Percentiles rank a stretch among this genome's conserved stretches.
phyloP scores from a whole-genome alignment of 2,888 invertebrate genomes.

The Lobophora halterata region DNA sequence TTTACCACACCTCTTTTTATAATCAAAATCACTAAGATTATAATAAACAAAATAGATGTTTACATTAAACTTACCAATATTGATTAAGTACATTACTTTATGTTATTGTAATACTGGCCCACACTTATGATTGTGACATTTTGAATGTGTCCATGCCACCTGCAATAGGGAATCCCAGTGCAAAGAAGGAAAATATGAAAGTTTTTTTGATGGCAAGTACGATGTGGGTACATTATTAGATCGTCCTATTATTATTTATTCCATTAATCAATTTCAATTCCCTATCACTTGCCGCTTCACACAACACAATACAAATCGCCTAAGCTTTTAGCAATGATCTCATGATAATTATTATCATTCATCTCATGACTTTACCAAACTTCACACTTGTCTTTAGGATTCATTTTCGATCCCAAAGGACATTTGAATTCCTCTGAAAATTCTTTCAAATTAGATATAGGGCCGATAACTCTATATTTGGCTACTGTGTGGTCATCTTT shows the following conservation, averaged over 20 bases:
- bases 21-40: background rate
- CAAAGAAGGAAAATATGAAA: no score
- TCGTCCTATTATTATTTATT: no score
- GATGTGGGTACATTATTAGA: no score
- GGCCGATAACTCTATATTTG: conserved; percentile 91
- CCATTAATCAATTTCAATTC: conserved; percentile 17
- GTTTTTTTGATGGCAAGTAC: no score
- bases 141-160: no score
- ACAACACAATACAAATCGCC: no score
- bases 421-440: conserved; percentile 91
- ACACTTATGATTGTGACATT: no score
- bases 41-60: no score
- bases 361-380: conserved; percentile 84
- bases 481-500: conserved; percentile 96
- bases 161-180: no score
- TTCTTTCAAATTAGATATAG: conserved; percentile 91
- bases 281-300: conserved; percentile 7
- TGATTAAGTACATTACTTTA: background rate
- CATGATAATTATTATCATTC: conserved; percentile 3
- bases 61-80: no score
- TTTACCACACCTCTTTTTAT: background rate
- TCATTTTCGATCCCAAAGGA: conserved; percentile 88
- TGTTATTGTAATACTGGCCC: no score
- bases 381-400: conserved; percentile 91
- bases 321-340: conserved; percentile 16